Evolutionary conservation across 1,140 invertebrate species (phyloP).

Genomic region (Plodia interpunctella): DNA sequence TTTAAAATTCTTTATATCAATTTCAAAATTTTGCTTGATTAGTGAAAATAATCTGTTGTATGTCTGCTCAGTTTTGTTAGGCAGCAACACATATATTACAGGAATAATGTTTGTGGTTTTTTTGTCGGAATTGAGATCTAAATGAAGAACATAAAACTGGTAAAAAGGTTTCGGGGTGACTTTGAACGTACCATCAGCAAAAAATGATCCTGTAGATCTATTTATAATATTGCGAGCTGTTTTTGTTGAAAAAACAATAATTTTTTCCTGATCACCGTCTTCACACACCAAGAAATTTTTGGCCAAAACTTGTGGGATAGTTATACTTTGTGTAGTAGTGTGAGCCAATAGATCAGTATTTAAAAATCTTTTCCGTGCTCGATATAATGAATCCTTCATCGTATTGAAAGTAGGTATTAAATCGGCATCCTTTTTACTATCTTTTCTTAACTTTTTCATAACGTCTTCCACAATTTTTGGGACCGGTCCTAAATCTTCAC

Average conservation of each 20-base stretch:
- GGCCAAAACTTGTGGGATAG: constrained; percentile 20
- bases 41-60: constrained; percentile 19
- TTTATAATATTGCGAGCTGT: constrained; percentile 16
- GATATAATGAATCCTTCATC: constrained; percentile 4
- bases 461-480: too few relatives aligned
- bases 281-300: constrained; percentile 14
- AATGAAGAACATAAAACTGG: constrained; percentile 22
- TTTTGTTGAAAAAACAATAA: constrained; percentile 21
- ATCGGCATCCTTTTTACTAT: too few relatives aligned
- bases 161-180: constrained; percentile 22
- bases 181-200: constrained; percentile 25
- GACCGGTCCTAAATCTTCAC: too few relatives aligned
- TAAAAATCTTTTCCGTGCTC: neutral
- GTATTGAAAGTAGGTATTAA: constrained; percentile 3
- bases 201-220: constrained; percentile 8
- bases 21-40: constrained; percentile 15
- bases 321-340: neutral
- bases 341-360: neutral
- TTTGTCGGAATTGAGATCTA: constrained; percentile 15
- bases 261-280: constrained; percentile 22
- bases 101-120: constrained; percentile 20
- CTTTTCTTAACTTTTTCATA: too few relatives aligned
- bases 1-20: constrained; percentile 22
- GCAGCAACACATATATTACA: constrained; percentile 21
- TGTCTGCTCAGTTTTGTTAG: constrained; percentile 20